phyloP scores from a whole-genome alignment of 2,113 vertebrate genomes.

The Planiliza haematocheilus region DNA sequence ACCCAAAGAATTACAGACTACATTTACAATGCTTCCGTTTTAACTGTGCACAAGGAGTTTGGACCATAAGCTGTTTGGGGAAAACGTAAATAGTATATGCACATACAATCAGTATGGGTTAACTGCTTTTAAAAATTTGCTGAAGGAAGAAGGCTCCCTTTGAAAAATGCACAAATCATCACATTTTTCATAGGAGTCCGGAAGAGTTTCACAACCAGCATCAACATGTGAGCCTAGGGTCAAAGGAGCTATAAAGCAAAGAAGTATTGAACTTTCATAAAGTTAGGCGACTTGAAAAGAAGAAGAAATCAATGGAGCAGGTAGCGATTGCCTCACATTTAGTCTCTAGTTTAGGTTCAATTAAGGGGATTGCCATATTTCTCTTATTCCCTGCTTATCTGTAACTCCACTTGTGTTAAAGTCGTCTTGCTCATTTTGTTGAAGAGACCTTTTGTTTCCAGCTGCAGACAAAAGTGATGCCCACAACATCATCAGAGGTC shows the following conservation, averaged over 20 bases:
- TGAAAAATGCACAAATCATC: conserved; percentile 25
- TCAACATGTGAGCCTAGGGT: too few species aligned
- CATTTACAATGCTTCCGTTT: too few species aligned
- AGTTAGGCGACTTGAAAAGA: too few species aligned
- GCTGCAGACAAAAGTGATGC: not conserved
- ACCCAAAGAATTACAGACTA: too few species aligned
- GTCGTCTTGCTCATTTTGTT: not conserved
- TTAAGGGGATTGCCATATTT: not conserved
- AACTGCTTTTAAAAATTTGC: conserved; percentile 6
- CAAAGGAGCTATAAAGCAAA: too few species aligned
- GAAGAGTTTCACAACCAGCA: conserved; percentile 29
- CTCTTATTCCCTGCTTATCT: not conserved
- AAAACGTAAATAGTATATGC: too few species aligned
- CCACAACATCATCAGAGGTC: not conserved
- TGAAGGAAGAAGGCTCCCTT: conserved; percentile 6
- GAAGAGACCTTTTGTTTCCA: conserved; percentile 1
- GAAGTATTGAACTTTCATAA: too few species aligned
- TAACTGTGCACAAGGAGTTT: too few species aligned
- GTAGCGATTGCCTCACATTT: too few species aligned
- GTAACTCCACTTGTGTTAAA: not conserved
- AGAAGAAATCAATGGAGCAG: too few species aligned
- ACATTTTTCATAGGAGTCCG: conserved; percentile 11
- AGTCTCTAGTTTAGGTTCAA: not conserved
- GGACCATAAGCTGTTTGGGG: too few species aligned
- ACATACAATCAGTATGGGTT: too few species aligned